phyloP scores from a whole-genome alignment of 2,113 vertebrate species.

The Gymnarchus niloticus region DNA sequence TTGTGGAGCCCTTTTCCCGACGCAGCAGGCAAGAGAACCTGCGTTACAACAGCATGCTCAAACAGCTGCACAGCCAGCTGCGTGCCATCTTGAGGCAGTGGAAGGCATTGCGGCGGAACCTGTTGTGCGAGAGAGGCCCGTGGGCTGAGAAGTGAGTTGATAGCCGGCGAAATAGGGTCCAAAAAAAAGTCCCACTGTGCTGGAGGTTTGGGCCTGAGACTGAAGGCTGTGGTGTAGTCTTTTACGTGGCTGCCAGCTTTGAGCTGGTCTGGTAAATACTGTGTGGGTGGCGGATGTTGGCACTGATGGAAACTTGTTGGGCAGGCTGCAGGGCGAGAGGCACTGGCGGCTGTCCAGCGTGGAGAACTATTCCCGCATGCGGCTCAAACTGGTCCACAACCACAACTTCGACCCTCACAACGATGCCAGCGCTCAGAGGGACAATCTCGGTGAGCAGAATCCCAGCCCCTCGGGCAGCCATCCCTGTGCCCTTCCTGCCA shows the following conservation, averaged over 20 bases:
- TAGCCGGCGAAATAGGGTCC: background rate
- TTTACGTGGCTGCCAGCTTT: no score
- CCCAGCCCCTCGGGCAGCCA: background rate
- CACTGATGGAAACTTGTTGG: conserved; percentile 22
- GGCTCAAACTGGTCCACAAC: conserved; percentile 84
- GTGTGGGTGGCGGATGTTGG: background rate
- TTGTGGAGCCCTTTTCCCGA: conserved; percentile 88
- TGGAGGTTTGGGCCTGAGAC: no score
- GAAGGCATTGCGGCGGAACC: conserved; percentile 77
- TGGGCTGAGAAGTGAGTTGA: conserved; percentile 80
- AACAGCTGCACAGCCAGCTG: conserved; percentile 79
- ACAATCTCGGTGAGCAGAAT: conserved; percentile 79
- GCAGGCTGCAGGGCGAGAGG: conserved; percentile 68
- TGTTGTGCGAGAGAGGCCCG: conserved; percentile 84
- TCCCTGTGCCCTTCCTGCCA: background rate
- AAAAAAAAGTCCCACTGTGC: no score
- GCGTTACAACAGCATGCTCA: conserved; percentile 90
- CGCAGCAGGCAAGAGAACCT: conserved; percentile 87
- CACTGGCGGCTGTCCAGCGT: conserved; percentile 89
- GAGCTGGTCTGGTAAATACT: no score
- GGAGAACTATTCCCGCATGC: conserved; percentile 95
- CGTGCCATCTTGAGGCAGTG: conserved; percentile 75
- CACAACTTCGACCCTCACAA: conserved; percentile 80
- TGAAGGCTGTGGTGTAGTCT: no score
- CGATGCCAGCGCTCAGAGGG: conserved; percentile 88